These are phyloP conservation scores for Drosophila recens DNA, from an alignment of 2,888 invertebrate species.

Conservation along the genomic window DNA sequence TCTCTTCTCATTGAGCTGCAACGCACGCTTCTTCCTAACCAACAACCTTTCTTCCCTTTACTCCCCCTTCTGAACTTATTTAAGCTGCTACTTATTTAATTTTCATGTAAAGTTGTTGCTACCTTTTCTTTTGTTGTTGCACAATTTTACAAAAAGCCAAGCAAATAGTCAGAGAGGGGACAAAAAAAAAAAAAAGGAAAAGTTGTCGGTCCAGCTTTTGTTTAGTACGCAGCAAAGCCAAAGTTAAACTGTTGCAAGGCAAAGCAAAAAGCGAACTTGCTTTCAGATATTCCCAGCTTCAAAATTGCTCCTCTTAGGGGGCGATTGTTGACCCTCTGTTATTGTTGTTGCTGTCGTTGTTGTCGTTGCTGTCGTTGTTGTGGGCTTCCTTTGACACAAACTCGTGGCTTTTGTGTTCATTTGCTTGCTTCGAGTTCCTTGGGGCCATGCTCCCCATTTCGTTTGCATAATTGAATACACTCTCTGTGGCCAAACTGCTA, in stretches of 20 bases:
- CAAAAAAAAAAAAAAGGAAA: constrained; percentile 3
- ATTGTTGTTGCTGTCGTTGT: neutral
- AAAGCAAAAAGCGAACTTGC: constrained; percentile 21
- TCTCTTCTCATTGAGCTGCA: constrained; percentile 39
- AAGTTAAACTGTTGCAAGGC: constrained; percentile 36
- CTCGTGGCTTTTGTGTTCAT: constrained; percentile 48
- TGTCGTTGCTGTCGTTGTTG: constrained; percentile 41
- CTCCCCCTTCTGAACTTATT: constrained; percentile 60
- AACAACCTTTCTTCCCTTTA: neutral
- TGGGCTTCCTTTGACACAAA: constrained; percentile 65
- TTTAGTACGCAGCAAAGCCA: constrained; percentile 27
- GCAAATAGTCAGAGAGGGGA: neutral
- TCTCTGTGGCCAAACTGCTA: constrained; percentile 39
- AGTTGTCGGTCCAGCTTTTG: constrained; percentile 36
- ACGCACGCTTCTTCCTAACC: constrained; percentile 32
- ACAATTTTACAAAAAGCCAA: constrained; percentile 9
- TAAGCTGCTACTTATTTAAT: constrained; percentile 81
- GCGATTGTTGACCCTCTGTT: neutral
- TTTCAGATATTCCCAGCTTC: constrained; percentile 33
- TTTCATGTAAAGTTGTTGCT: constrained; percentile 72
- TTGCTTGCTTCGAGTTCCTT: constrained; percentile 24
- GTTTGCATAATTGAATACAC: constrained; percentile 57
- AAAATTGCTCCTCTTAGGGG: constrained; percentile 14
- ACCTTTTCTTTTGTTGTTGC: constrained; percentile 18
- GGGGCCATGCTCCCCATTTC: constrained; percentile 28